These are phyloP conservation scores for Sinelater perroti DNA, from an alignment of 2,888 invertebrate genomes.

Conservation along the genomic window DNA sequence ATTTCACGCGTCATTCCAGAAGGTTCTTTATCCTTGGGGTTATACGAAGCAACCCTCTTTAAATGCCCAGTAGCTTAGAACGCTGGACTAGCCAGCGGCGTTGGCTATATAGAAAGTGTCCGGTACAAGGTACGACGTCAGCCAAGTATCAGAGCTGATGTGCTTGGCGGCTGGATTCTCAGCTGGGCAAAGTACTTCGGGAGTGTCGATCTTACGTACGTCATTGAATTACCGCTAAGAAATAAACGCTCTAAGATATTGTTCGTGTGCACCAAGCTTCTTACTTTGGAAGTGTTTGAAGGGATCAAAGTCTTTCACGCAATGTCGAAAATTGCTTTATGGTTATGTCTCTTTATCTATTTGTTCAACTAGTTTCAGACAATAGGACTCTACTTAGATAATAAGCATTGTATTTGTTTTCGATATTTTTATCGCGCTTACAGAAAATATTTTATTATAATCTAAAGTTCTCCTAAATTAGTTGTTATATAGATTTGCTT, in stretches of 20 bases:
- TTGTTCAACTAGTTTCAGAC: too few species aligned
- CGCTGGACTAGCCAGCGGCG: conserved; percentile 60
- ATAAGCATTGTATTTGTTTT: too few species aligned
- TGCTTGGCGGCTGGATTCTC: conserved; percentile 69
- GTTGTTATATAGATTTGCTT: too few species aligned
- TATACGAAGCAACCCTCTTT: conserved; percentile 63
- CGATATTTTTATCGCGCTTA: too few species aligned
- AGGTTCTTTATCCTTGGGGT: conserved; percentile 75
- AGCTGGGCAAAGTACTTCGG: conserved; percentile 69
- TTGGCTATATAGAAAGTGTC: conserved; percentile 57
- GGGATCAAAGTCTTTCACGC: not conserved
- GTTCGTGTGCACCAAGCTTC: not conserved
- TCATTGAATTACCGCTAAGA: conserved; percentile 68
- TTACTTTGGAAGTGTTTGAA: not conserved
- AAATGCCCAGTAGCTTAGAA: conserved; percentile 61
- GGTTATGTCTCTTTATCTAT: too few species aligned
- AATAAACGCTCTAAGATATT: not conserved
- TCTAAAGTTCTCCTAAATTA: too few species aligned
- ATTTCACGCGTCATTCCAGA: conserved; percentile 81
- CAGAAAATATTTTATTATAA: too few species aligned
- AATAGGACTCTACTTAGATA: too few species aligned
- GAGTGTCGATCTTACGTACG: conserved; percentile 69
- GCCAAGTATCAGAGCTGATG: conserved; percentile 59
- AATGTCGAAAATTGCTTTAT: too few species aligned
- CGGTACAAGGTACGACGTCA: conserved; percentile 63